Evolutionary conservation across 2,113 vertebrate species (phyloP), one percentile per base, ranked within the genome.

Genomic region (Hippoglossus stenolepis): DNA sequence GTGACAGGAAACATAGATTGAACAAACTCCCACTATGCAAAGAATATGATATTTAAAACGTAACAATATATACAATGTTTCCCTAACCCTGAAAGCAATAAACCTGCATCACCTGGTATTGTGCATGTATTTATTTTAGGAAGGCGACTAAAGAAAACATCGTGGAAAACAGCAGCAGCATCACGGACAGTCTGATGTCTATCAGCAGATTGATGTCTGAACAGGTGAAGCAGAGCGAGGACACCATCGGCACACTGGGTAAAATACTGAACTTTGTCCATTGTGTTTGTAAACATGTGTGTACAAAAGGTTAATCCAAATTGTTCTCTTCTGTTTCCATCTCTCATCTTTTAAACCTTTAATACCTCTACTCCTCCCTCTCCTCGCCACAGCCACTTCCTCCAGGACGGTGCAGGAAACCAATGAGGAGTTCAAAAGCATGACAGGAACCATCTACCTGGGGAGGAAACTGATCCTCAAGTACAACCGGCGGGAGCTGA

Each of bases 191-290:
- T 57, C 93, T 98, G 89, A 97, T 98, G 97, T 94, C 95, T 6
- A 94, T 98, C 91, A 97, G 97, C 90, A 95, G 97, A 79, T 96
- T 98, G 97, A 98, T 99, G 97, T 90, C 97, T 0, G 96, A 98
- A 84, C 96, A 98, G 83, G 97, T 98, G 45, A 95, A 95, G 85
- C 97, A 97, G 93, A 99, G 96, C 0, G 95, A 97, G 83, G 97
- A 98, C 83, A 93, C 95, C 0, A 95, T 98, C 83, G 93, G 95
- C 38, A 94, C 93, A 0, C 89, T 98, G 83, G 96, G 97, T 98
- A 85, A 88, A 35, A 24, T 31, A 11, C 5, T 35, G 1, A 21
- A 28, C 14, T 38, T 21, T 38, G 3, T 53, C 5, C 38, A 20
- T 51, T 12, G 18, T 43, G 3, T 65, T 65, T 51, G 0, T 66